Base-by-base conservation (phyloP, 1,140 invertebrate genomes). In the Antheraea mylitta region DNA sequence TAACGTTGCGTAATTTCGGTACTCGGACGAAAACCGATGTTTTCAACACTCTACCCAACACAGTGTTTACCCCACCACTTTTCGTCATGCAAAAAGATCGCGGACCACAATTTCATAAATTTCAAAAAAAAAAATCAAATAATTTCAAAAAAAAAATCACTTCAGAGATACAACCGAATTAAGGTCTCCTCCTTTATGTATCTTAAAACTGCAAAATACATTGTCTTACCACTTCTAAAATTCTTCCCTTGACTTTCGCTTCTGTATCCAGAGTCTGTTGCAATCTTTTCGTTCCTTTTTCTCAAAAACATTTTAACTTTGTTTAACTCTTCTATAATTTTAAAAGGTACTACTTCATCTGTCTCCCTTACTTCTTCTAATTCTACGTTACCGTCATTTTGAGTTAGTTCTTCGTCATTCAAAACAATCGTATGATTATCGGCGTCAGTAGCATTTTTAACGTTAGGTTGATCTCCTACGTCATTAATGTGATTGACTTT, bases 301-400 rank as follows among this genome's bases (percentile, higher is more conserved):
- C 68, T 73, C 18, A 85, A 78, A 63, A 71, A 83, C 58, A 45
- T 67, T 13, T 80, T 81, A 0, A 83, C 60, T 70, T 71, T 85
- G 69, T 71, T 85, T 36, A 85, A 77, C 68, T 83, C 82, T 66
- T 83, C 76, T 36, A 85, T 61, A 65, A 81, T 73, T 74, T 85
- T 85, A 65, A 81, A 83, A 8, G 82, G 71, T 0, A 85, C 69
- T 53, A 74, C 76, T 70, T 77, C 62, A 36, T 65, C 70, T 63
- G 42, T 16, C 7, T 65, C 18, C 18, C 11, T 53, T 42, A 45
- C 8, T 22, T 72, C 70, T 63, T 64, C 58, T 62, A 70, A 58
- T 59, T 61, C 53, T 67, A 53, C 18, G 22, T 61, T 61, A 3
- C 62, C 37, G 3, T 19, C 18, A 22, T 13, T 2, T 1, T 22